Evolutionary conservation across 2,888 invertebrate genomes (phyloP), one percentile per base, ranked within the genome.

Genomic region (Cheilosia variabilis): DNA sequence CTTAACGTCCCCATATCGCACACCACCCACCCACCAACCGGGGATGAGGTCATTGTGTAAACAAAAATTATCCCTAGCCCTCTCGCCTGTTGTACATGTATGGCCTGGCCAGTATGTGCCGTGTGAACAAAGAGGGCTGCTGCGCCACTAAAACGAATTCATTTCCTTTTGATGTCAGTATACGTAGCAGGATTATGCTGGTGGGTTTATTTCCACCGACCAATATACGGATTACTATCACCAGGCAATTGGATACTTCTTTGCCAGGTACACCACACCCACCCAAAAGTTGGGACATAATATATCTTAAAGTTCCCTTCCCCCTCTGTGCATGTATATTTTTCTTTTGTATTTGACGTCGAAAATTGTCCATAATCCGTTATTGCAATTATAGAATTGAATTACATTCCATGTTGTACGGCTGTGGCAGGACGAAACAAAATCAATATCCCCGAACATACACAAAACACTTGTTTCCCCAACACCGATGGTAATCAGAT

Each of bases 351-450:
- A 37, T 5, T 75, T 41, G 22, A 52, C 41, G 47, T 22, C 55
- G 53, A 79, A 79, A 58, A 66, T 66, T 77, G 63, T 50, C 58
- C 76, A 68, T 73, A 86, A 86, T 80, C 86, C 80, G 72, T 80
- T 81, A 80, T 81, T 77, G 81, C 86, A 86, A 86, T 86, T 86
- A 81, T 81, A 68, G 80, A 72, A 81, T 80, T 80, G 77, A 71
- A 65, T 86, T 86, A 77, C 86, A 68, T 65, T 57, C 69, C 75
- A 24, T 41, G n/a, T 47, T 37, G 17, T 31, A 57, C 47, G 52
- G 68, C 50, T 10, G 2, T 22, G n/a, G 52, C 19, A 47, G 80
- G 62, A 77, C 66, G 72, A 80, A 45, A 63, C 45, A 72, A 72
- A 77, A 80, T 86, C 79, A 84, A 84, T 80, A 80, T 69, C 63